Evolutionary conservation across 2,888 invertebrate genomes (phyloP), one percentile per base, ranked within the genome.

Genomic region (Tigriopus californicus): DNA sequence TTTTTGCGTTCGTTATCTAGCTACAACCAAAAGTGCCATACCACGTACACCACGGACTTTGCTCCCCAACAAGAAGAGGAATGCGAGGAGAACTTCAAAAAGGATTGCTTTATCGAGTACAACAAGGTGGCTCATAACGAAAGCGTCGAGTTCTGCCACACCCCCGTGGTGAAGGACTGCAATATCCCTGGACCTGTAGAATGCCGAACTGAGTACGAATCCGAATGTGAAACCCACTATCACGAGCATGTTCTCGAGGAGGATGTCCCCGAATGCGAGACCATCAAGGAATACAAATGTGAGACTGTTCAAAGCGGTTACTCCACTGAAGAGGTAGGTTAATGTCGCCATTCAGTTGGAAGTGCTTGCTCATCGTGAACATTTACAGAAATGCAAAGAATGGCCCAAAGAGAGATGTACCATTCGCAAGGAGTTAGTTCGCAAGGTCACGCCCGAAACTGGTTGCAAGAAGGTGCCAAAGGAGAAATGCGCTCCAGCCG

Each of bases 41-140:
- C 49, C 13, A 25, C 58, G 1, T 58, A 58, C 18, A 47, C 44
- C 22, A 58, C 58, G 1, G 47, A 58, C 18, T 58, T 47, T 49
- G 49, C 48, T 13, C n/a, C 58, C 13, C 48, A 58, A 40, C 48
- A 49, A 15, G 58, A 58, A 33, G 58, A 58, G 40, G 58, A 58
- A 40, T 58, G 58, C 33, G 58, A 51, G 58, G 58, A 58, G 47
- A 58, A 48, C 49, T 58, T 49, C 20, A 49, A 22, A 25, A 58
- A 58, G 49, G 25, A 48, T 40, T 58, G 58, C 40, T 49, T 58
- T 40, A 58, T 58, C 47, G 49, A 49, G 24, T 58, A 49, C 8
- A 47, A 58, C n/a, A 33, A 49, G 49, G 33, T 49, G n/a, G 58
- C 58, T 10, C n/a, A 33, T 6, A 49, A 58, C 33, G 58, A 58